Conservation (phyloP, 2,888 invertebrate species). For the Alloplasta piceator region DNA sequence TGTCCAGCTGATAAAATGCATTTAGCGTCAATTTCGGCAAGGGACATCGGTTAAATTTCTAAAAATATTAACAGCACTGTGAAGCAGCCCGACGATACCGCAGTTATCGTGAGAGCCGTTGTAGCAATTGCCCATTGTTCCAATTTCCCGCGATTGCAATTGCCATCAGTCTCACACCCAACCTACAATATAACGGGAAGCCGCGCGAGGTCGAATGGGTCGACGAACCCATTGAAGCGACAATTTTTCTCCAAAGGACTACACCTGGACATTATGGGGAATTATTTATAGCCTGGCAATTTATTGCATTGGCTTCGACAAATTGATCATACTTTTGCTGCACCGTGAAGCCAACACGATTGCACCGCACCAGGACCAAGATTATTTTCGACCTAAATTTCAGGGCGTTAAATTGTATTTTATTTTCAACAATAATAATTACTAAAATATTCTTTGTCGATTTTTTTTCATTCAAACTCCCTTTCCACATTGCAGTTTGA, state of each 20-base stretch:
- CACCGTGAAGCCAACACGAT: background rate
- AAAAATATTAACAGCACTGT: background rate
- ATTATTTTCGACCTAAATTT: slow-evolving; percentile 65
- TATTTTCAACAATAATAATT: too few species aligned
- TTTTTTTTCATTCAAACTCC: too few species aligned
- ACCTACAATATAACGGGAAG: background rate
- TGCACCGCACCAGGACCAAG: background rate
- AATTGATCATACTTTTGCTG: slow-evolving; percentile 26
- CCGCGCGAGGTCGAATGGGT: background rate
- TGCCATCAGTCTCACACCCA: background rate
- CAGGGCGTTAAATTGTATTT: background rate
- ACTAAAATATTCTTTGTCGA: too few species aligned
- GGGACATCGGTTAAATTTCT: background rate
- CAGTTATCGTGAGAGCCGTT: background rate
- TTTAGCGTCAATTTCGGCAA: background rate
- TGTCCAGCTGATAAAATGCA: background rate
- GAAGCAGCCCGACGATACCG: background rate
- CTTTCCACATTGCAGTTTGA: too few species aligned
- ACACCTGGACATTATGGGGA: slow-evolving; percentile 18
- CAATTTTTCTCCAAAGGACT: slow-evolving; percentile 44
- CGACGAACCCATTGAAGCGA: slow-evolving; percentile 10
- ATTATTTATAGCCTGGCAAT: slow-evolving; percentile 41
- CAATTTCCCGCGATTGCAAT: too few species aligned
- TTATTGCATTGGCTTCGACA: slow-evolving; percentile 21
- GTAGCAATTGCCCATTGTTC: too few species aligned